These are phyloP conservation scores for Thera britannica DNA, from an alignment of 2,888 invertebrate genomes.

Conservation along the genomic window DNA sequence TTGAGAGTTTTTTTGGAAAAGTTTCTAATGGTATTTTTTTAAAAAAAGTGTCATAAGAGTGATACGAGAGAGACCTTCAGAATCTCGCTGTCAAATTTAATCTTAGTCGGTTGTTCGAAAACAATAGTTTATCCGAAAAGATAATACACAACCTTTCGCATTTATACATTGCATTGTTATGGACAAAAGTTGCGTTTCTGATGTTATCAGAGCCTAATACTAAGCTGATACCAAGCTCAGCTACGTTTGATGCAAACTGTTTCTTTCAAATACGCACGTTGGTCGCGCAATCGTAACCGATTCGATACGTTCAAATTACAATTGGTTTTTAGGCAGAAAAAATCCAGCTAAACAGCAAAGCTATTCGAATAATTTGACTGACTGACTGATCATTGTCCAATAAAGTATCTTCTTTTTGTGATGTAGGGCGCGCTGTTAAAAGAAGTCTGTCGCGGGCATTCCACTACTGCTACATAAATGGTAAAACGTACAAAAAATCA, in stretches of 20 bases:
- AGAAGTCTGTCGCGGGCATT: background rate
- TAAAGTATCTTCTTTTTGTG: background rate
- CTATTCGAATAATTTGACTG: slow-evolving; percentile 10
- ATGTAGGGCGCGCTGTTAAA: background rate
- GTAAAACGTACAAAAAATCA: slow-evolving; percentile 32
- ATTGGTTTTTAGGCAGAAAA: slow-evolving; percentile 15
- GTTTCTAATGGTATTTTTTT: no score
- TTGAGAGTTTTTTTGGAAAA: no score
- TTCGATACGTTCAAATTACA: slow-evolving; percentile 18
- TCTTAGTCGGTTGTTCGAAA: no score
- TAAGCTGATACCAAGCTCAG: background rate
- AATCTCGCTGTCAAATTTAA: no score
- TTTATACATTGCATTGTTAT: no score
- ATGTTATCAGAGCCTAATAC: background rate
- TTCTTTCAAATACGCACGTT: slow-evolving; percentile 10
- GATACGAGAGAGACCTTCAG: no score
- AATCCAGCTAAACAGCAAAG: slow-evolving; percentile 2
- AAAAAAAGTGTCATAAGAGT: no score
- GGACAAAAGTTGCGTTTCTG: background rate
- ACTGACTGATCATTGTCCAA: background rate
- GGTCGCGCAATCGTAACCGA: slow-evolving; percentile 10
- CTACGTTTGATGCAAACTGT: slow-evolving; percentile 4
- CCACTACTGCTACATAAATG: slow-evolving; percentile 19
- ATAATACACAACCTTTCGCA: no score
- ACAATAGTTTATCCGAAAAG: no score